A percentile compares a stretch with the other conserved stretches of the same genome.
Conservation (phyloP, 2,888 invertebrate species). For the Lithophane ornitopus region DNA sequence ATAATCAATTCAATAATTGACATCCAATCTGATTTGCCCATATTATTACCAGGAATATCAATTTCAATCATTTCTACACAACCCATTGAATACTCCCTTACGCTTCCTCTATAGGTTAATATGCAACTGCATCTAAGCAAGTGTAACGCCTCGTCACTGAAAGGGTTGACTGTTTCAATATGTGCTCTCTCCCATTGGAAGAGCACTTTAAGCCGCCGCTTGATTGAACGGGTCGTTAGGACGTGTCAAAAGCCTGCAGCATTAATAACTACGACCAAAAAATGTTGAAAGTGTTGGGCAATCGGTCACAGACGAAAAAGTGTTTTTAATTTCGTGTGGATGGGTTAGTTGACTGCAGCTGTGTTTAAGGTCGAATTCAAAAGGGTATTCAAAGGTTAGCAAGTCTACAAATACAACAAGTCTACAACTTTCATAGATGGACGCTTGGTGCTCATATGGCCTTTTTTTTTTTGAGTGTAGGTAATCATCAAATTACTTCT, state of each 20-base stretch:
- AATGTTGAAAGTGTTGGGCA: conserved; percentile 43
- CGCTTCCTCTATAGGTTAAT: conserved; percentile 16
- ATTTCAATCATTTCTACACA: background rate
- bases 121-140: conserved; percentile 29
- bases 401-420: background rate
- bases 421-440: background rate
- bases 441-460: no score
- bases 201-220: conserved; percentile 65
- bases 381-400: background rate
- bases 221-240: conserved; percentile 66
- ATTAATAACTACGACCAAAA: conserved; percentile 59
- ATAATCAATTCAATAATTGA: no score
- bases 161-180: conserved; percentile 60
- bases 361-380: conserved; percentile 3
- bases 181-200: conserved; percentile 52
- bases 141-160: conserved; percentile 31
- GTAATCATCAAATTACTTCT: no score
- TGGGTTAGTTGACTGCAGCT: conserved; percentile 5
- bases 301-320: conserved; percentile 47
- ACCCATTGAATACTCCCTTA: background rate
- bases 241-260: conserved; percentile 63
- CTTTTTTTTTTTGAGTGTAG: no score
- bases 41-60: background rate
- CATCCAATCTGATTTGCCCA: no score
- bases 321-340: conserved; percentile 47